These are phyloP conservation scores for Drosophila pseudotakahashii DNA, from an alignment of 2,888 invertebrate species.

Conservation along the genomic window DNA sequence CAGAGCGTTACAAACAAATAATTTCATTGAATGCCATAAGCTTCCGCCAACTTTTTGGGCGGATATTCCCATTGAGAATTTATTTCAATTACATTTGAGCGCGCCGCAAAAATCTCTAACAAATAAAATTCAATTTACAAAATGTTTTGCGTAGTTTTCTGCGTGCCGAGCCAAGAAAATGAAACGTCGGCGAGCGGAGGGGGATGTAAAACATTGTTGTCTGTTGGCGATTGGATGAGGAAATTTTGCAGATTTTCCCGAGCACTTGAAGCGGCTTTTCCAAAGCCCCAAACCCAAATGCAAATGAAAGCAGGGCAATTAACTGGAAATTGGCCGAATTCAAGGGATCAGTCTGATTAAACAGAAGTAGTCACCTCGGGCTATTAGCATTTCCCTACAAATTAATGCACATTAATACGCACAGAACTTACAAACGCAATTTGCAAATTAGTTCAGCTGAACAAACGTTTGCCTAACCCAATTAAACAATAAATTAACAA, in stretches of 20 bases:
- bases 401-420: conserved; percentile 2
- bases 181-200: background rate
- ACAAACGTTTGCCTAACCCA: conserved; percentile 57
- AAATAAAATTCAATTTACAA: conserved; percentile 75
- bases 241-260: conserved; percentile 66
- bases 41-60: conserved; percentile 61
- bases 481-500: conserved; percentile 60
- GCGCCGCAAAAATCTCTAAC: conserved; percentile 47
- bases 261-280: background rate
- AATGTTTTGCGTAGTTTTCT: conserved; percentile 75
- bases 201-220: conserved; percentile 25
- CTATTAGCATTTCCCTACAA: conserved; percentile 28
- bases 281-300: conserved; percentile 5
- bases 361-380: conserved; percentile 12
- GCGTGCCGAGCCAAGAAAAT: conserved; percentile 8
- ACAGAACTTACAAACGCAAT: conserved; percentile 14
- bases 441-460: conserved; percentile 70
- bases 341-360: conserved; percentile 24
- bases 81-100: conserved; percentile 74
- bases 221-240: conserved; percentile 75
- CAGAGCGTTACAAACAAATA: conserved; percentile 36
- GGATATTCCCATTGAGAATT: conserved; percentile 79
- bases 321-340: conserved; percentile 22
- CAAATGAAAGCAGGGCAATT: conserved; percentile 22
- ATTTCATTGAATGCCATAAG: conserved; percentile 66